A percentile compares a stretch with the other conserved stretches of the same genome.
Evolutionary conservation across 2,888 invertebrate genomes (phyloP).

Genomic region (Xylophagus ater): DNA sequence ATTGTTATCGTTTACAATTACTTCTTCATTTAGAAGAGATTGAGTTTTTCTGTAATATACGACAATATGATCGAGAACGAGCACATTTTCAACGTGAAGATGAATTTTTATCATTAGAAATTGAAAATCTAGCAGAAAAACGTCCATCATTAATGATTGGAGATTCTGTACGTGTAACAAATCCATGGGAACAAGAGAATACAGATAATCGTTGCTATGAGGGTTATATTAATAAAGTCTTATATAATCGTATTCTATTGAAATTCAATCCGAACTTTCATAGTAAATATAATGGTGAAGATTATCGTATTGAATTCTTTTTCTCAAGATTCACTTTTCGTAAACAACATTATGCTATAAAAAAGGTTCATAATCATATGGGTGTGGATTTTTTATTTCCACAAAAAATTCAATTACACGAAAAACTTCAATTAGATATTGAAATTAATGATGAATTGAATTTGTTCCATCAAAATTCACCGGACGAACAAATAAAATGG

Average conservation of each 20-base stretch:
- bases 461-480: slow-evolving; percentile 19
- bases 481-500: no score
- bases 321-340: slow-evolving; percentile 46
- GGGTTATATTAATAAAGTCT: slow-evolving; percentile 56
- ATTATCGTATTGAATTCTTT: slow-evolving; percentile 58
- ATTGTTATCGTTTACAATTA: slow-evolving; percentile 55
- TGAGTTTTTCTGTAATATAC: slow-evolving; percentile 47
- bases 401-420: background rate
- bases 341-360: slow-evolving; percentile 59
- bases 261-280: no score
- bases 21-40: slow-evolving; percentile 69
- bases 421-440: slow-evolving; percentile 23
- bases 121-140: slow-evolving; percentile 64
- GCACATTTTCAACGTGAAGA: no score
- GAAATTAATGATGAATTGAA: no score
- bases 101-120: slow-evolving; percentile 58
- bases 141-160: no score
- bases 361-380: slow-evolving; percentile 42
- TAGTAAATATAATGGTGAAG: no score
- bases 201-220: slow-evolving; percentile 42
- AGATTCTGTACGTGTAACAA: no score
- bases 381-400: no score
- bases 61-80: slow-evolving; percentile 50
- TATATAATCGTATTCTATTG: no score
- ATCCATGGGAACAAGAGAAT: slow-evolving; percentile 32